Evolutionary conservation across 2,888 invertebrate genomes (phyloP), one percentile per base, ranked within the genome.

Genomic region (Caenorhabditis macrosperma): DNA sequence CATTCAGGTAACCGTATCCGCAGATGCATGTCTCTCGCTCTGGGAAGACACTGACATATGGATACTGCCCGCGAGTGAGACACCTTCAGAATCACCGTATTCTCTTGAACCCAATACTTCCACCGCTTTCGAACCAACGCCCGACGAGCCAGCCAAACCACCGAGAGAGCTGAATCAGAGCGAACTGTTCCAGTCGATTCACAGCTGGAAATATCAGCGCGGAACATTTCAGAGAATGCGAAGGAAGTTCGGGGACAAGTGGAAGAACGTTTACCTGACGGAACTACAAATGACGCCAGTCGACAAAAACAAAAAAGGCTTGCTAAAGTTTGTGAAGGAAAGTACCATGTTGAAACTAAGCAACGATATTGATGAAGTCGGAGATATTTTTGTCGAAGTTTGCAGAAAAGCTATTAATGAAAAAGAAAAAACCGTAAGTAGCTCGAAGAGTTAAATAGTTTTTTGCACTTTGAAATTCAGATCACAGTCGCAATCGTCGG

Each of bases 31-130:
- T 6, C 30, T 54, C 20, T 28, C 52, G 20, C 64, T 78, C n/a
- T 78, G 71, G 78, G 78, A 57, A 20, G 78, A 78, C 68, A 60
- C 66, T 2, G 78, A 78, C 26, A 26, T 78, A 0, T 71, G 78
- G 78, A 46, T 78, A 30, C 50, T 63, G n/a, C 54, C 64, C 0
- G 33, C n/a, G 22, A 2, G 2, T 15, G 6, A 2, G 2, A 54
- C 67, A 0, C 57, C 48, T 1, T 17, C 35, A 0, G 44, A 17
- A 10, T 57, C 67, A 2, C 24, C 35, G 2, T 63, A 20, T n/a
- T 17, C 35, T 7, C 9, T 15, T 6, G 59, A 50, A 22, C 33
- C 61, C 1, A 59, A 50, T 22, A 50, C 59, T 1, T 59, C 59
- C 3, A 10, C 38, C 3, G 41, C 52, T 15, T 28, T 26, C 9